These are phyloP conservation scores for Hydrozoanthus tunicans DNA, from an alignment of 64 coral and sea anemone species.

Conservation along the genomic window DNA sequence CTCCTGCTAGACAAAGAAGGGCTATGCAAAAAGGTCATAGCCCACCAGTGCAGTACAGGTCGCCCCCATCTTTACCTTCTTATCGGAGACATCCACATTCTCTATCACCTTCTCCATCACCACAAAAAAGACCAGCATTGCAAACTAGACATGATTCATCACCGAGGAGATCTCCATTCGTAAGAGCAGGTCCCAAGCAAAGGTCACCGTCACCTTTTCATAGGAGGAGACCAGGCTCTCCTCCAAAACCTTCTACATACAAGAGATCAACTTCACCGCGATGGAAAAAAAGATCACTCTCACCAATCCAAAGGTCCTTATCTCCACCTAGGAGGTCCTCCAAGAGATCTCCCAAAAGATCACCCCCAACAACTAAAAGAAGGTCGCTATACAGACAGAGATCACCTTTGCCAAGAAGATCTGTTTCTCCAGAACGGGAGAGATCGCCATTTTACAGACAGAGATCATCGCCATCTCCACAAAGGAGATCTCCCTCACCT, in stretches of 20 bases:
- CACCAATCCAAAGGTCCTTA: not conserved
- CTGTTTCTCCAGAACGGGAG: not conserved
- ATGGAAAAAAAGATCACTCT: slow-evolving; percentile 2
- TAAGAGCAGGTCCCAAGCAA: slow-evolving; percentile 1
- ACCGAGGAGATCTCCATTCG: not conserved
- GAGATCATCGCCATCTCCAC: not conserved
- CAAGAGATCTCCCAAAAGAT: not conserved
- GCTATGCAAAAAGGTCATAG: not conserved
- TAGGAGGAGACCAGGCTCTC: not conserved
- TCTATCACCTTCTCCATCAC: not conserved
- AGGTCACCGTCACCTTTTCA: slow-evolving; percentile 1
- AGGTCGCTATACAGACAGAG: too few species aligned
- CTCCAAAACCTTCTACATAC: not conserved
- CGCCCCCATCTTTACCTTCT: not conserved
- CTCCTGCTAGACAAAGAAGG: not conserved
- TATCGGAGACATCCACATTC: not conserved
- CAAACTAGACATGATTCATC: not conserved
- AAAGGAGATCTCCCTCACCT: not conserved
- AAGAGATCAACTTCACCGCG: not conserved
- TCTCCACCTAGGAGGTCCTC: not conserved
- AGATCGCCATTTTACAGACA: not conserved
- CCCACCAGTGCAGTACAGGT: slow-evolving; percentile 9
- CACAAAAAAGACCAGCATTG: not conserved
- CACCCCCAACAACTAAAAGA: not conserved
- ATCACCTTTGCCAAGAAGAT: not conserved